Evolutionary conservation across 2,797 vertebrate species (phyloP).

Genomic region (Falco novaeseelandiae): DNA sequence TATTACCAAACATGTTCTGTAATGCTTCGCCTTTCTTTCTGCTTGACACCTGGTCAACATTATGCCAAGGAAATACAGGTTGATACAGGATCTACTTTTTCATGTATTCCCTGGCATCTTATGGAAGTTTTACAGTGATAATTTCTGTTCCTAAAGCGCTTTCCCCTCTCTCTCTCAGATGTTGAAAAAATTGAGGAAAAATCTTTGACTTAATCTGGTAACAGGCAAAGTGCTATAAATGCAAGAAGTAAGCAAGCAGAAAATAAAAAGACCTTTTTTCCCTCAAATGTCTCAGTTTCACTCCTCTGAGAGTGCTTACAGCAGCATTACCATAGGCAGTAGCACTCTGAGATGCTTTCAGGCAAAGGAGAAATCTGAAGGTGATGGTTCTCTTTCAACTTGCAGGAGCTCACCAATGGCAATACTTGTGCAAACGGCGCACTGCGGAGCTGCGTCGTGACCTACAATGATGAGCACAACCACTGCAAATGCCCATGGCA

Average conservation of each 20-base stretch:
- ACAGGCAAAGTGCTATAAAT: not conserved
- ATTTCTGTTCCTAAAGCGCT: not conserved
- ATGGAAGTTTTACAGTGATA: not conserved
- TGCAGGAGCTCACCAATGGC: not conserved
- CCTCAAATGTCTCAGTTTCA: not conserved
- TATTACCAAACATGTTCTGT: not conserved
- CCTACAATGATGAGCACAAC: not conserved
- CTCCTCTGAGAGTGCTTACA: not conserved
- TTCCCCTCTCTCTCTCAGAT: not conserved
- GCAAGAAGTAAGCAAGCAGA: not conserved
- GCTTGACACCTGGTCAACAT: not conserved
- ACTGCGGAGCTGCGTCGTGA: accelerated
- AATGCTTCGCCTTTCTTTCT: not conserved
- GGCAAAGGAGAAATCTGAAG: not conserved
- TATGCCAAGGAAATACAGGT: not conserved
- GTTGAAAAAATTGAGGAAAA: not conserved
- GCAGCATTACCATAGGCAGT: not conserved
- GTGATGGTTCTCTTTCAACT: not conserved
- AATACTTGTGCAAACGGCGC: not conserved
- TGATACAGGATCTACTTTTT: not conserved
- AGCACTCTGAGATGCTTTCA: not conserved
- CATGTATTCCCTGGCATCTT: not conserved
- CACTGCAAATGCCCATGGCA: not conserved
- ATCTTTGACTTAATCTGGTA: not conserved
- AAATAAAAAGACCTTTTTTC: not conserved